Evolutionary conservation across 2,888 invertebrate genomes (phyloP).

Genomic region (Oscheius sp.): DNA sequence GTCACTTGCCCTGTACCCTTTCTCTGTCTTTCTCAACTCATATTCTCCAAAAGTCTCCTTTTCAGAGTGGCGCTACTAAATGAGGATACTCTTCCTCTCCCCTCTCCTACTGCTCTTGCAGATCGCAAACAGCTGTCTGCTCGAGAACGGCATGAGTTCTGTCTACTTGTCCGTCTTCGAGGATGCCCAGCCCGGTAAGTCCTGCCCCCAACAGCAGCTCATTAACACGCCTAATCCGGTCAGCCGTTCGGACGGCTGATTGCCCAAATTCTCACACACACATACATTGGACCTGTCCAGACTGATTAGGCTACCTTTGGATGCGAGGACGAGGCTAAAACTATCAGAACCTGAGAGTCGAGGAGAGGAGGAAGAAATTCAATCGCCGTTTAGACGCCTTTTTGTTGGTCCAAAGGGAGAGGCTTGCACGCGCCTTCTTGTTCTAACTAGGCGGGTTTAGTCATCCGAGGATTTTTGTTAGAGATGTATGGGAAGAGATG

Average conservation of each 20-base stretch:
- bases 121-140: constrained; percentile 47
- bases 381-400: constrained; percentile 7
- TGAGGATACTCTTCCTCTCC: constrained; percentile 4
- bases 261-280: constrained; percentile 19
- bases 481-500: neutral
- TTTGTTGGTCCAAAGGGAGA: neutral
- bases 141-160: constrained; percentile 66
- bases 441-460: neutral
- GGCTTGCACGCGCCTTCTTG: constrained; percentile 2
- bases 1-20: neutral
- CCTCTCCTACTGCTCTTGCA: neutral
- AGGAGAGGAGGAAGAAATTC: neutral
- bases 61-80: constrained; percentile 18
- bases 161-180: constrained; percentile 66
- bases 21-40: neutral
- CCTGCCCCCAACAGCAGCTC: neutral
- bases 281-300: neutral
- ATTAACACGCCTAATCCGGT: constrained; percentile 17
- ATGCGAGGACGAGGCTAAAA: neutral
- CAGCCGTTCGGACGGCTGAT: constrained; percentile 9
- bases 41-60: neutral
- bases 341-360: neutral
- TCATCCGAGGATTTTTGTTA: neutral
- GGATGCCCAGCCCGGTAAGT: constrained; percentile 57
- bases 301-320: constrained; percentile 21